phyloP scores from a whole-genome alignment of 2,888 invertebrate species.

The Norana najaformis region DNA sequence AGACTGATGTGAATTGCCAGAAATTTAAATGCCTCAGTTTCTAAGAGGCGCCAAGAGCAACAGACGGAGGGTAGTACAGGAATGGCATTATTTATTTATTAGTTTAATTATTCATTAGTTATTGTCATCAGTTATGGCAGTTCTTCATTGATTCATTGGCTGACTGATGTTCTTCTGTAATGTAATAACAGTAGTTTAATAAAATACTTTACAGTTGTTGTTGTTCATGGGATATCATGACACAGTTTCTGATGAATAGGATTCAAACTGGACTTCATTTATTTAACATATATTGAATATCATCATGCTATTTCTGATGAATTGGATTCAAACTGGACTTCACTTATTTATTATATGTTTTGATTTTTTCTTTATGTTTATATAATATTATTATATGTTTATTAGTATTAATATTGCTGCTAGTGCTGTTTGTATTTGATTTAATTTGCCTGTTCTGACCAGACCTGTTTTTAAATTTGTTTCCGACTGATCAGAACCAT shows the following conservation, averaged over 20 bases:
- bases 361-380: not conserved
- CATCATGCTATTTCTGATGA: too few relatives aligned
- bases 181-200: too few relatives aligned
- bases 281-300: too few relatives aligned
- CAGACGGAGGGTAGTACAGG: not conserved
- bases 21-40: not conserved
- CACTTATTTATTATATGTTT: not conserved
- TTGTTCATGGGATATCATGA: too few relatives aligned
- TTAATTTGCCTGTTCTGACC: not conserved
- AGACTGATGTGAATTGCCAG: not conserved
- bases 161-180: not conserved
- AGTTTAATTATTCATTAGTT: too few relatives aligned
- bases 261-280: too few relatives aligned
- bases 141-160: not conserved
- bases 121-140: not conserved
- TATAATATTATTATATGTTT: too few relatives aligned
- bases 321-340: too few relatives aligned
- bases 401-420: too few relatives aligned
- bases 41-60: not conserved
- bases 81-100: too few relatives aligned
- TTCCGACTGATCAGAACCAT: slow-evolving; percentile 70
- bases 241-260: too few relatives aligned
- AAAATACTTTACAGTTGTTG: too few relatives aligned
- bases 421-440: not conserved
- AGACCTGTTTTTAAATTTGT: not conserved